A percentile compares a stretch with the other conserved stretches of the same genome.
Evolutionary conservation across 2,113 vertebrate species (phyloP).

Genomic region (Anser brachyrhynchus): DNA sequence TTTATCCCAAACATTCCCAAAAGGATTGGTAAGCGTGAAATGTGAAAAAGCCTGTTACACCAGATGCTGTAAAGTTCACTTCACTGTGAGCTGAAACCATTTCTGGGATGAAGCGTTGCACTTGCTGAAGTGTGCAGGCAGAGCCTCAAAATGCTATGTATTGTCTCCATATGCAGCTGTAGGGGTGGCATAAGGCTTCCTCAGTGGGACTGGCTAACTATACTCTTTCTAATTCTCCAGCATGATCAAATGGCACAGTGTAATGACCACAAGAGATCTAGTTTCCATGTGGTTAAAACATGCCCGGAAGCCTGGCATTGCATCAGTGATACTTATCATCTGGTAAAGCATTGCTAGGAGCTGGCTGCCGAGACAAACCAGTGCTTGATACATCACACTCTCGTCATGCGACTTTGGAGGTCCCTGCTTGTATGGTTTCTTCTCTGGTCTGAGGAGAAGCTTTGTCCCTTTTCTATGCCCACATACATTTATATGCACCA

Average conservation of each 20-base stretch:
- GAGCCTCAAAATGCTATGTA: accelerated
- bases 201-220: background rate
- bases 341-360: background rate
- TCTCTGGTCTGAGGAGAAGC: background rate
- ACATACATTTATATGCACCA: accelerated
- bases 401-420: background rate
- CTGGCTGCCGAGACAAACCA: background rate
- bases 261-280: background rate
- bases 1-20: background rate
- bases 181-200: background rate
- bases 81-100: background rate
- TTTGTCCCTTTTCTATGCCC: background rate
- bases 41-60: background rate
- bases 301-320: background rate
- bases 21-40: background rate
- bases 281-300: background rate
- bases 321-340: background rate
- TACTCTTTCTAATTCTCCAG: background rate
- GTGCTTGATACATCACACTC: background rate
- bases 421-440: background rate
- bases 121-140: accelerated
- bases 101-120: background rate
- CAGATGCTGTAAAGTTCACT: background rate
- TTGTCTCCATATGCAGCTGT: background rate
- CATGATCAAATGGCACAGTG: background rate